phyloP scores from a whole-genome alignment of 2,888 invertebrate genomes.

The Poecilus cupreus region DNA sequence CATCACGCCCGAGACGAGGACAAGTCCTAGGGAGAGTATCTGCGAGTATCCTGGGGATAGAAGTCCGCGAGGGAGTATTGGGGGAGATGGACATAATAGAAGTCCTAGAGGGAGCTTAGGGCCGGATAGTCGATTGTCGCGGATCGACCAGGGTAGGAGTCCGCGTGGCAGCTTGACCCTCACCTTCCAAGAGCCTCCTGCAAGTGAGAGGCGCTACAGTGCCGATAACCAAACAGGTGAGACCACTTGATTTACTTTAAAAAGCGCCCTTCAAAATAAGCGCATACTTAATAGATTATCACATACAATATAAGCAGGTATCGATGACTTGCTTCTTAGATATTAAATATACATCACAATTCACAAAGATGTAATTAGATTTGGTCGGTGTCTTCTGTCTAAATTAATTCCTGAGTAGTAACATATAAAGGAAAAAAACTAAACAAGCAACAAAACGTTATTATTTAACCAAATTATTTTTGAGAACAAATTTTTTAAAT shows the following conservation, averaged over 20 bases:
- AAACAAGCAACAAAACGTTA: no score
- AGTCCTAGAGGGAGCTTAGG: slow-evolving; percentile 80
- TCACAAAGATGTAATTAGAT: no score
- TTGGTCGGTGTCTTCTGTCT: no score
- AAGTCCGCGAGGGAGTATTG: slow-evolving; percentile 78
- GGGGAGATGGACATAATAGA: slow-evolving; percentile 75
- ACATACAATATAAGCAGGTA: no score
- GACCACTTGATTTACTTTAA: slow-evolving; percentile 23
- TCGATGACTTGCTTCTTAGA: no score
- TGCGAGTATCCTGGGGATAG: slow-evolving; percentile 67
- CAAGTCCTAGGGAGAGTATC: slow-evolving; percentile 78
- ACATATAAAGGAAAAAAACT: no score
- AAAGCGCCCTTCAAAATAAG: no score
- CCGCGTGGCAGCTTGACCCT: slow-evolving; percentile 78
- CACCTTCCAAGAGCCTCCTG: slow-evolving; percentile 79
- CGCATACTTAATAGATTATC: no score
- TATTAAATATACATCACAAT: no score
- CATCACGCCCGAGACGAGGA: slow-evolving; percentile 74
- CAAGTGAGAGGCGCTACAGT: slow-evolving; percentile 76
- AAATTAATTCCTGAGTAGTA: no score
- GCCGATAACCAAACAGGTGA: slow-evolving; percentile 77
- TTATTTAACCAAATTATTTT: no score
- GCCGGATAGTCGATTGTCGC: slow-evolving; percentile 74
- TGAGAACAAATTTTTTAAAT: no score
- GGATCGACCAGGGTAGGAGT: slow-evolving; percentile 73